Conservation (phyloP, 2,113 vertebrate genomes). For the Addax nasomaculatus region DNA sequence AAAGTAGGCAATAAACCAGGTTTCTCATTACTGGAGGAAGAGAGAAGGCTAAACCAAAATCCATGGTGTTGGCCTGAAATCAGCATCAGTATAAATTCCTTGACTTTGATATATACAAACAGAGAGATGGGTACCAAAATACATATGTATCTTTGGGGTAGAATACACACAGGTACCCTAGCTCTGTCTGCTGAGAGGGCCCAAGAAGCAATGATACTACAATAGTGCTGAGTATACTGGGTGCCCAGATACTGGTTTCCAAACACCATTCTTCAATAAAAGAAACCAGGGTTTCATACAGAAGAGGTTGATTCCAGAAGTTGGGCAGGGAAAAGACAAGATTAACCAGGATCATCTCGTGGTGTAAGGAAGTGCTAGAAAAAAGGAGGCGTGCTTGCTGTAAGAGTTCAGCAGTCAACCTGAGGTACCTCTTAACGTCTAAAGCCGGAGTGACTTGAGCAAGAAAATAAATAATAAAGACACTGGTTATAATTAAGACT, state of each 20-base stretch:
- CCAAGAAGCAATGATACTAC: not conserved
- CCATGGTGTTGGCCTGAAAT: not conserved
- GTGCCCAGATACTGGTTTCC: not conserved
- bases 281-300: not conserved
- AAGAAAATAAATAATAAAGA: not conserved
- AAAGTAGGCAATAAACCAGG: not conserved
- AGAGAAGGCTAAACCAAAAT: not conserved
- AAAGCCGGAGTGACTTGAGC: not conserved
- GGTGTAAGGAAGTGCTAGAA: not conserved
- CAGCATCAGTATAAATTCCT: not conserved
- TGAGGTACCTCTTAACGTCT: not conserved
- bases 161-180: not conserved
- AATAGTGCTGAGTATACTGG: not conserved
- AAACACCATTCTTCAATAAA: not conserved
- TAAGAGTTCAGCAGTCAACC: not conserved
- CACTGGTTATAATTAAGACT: not conserved
- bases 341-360: not conserved
- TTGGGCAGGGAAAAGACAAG: not conserved
- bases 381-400: fast-evolving
- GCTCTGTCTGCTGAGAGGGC: not conserved
- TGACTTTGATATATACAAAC: not conserved
- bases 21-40: not conserved
- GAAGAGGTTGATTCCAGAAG: not conserved
- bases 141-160: not conserved
- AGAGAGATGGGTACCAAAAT: not conserved